Conservation (phyloP, 2,888 invertebrate species). For the Scaptomyza polygonia region DNA sequence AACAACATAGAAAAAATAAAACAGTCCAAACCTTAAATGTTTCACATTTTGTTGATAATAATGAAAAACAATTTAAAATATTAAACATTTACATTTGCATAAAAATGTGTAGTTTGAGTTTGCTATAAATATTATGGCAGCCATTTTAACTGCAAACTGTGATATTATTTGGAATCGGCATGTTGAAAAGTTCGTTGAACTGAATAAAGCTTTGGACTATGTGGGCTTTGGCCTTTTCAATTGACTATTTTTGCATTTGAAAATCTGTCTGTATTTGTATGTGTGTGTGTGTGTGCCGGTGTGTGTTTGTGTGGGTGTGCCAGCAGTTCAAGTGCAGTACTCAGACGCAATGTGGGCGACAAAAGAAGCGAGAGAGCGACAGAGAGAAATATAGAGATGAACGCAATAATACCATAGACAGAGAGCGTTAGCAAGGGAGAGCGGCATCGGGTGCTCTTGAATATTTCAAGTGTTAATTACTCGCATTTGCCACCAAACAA, state of each 20-base stretch:
- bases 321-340: conserved; percentile 63
- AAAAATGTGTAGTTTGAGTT: conserved; percentile 27
- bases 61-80: conserved; percentile 36
- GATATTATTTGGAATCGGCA: conserved; percentile 45
- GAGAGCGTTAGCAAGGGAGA: conserved; percentile 32
- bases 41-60: conserved; percentile 21
- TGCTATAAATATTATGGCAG: conserved; percentile 65
- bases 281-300: not conserved
- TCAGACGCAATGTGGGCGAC: conserved; percentile 38
- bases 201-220: conserved; percentile 33
- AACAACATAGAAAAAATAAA: conserved; percentile 35
- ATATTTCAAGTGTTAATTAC: conserved; percentile 79
- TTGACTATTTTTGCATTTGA: conserved; percentile 62
- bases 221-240: conserved; percentile 49
- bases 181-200: conserved; percentile 68
- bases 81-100: too few species aligned
- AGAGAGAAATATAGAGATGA: conserved; percentile 7
- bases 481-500: conserved; percentile 48
- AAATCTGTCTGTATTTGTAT: conserved; percentile 5
- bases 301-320: conserved; percentile 21
- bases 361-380: conserved; percentile 12
- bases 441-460: conserved; percentile 73
- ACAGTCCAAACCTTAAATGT: conserved; percentile 27
- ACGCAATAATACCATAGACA: not conserved
- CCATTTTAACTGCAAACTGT: conserved; percentile 62